These are phyloP conservation scores for Typhlichthys eigenmanni DNA, from an alignment of 2,797 vertebrate species.

Conservation along the genomic window DNA sequence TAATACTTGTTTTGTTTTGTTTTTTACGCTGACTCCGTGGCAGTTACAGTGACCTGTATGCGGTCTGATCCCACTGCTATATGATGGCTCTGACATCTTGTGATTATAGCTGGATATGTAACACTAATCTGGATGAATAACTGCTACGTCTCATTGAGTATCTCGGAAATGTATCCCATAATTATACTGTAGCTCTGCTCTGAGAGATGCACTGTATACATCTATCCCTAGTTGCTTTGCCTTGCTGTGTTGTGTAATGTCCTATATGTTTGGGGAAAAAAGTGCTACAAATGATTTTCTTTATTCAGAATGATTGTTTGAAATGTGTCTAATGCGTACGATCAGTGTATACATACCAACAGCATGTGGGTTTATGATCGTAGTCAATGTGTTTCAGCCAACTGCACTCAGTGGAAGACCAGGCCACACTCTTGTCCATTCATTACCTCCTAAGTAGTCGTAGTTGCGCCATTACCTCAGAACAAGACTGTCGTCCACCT, in stretches of 20 bases:
- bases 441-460: constrained; percentile 55
- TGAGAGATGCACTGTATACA: constrained; percentile 16
- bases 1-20: constrained; percentile 57
- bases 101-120: constrained; percentile 71
- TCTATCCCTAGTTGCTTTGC: constrained; percentile 22
- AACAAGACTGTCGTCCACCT: constrained; percentile 51
- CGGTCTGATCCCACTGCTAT: constrained; percentile 56
- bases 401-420: constrained; percentile 61
- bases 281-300: too few species aligned
- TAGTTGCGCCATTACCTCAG: constrained; percentile 65
- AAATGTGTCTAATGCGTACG: too few species aligned
- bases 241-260: background rate
- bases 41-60: constrained; percentile 63
- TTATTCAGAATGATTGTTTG: too few species aligned
- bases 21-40: constrained; percentile 43
- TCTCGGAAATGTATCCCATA: constrained; percentile 38
- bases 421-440: constrained; percentile 49
- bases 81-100: constrained; percentile 62
- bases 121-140: constrained; percentile 72
- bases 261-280: too few species aligned
- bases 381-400: constrained; percentile 27
- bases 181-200: constrained; percentile 32
- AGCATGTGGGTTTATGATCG: background rate
- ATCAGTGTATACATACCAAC: too few species aligned
- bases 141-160: constrained; percentile 58